Evolutionary conservation across 2,797 vertebrate genomes (phyloP).

Genomic region (Sebastes hubbsi): DNA sequence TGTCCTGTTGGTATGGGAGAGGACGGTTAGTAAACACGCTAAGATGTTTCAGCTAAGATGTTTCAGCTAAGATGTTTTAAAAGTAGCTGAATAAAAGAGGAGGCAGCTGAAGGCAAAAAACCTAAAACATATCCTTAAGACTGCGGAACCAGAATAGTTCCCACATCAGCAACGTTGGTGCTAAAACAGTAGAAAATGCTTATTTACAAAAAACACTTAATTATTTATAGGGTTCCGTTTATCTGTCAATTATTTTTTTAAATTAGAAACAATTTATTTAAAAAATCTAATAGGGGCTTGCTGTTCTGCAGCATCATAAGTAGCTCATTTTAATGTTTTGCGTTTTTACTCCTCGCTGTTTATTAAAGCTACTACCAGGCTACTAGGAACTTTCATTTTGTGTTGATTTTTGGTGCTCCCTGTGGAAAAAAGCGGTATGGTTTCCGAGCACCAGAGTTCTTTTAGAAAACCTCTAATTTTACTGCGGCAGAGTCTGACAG

Average conservation of each 20-base stretch:
- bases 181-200: neutral
- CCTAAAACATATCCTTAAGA: neutral
- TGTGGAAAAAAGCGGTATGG: no score
- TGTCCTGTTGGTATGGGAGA: conserved; percentile 58
- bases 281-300: neutral
- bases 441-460: no score
- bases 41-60: neutral
- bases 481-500: no score
- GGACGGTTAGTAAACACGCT: neutral
- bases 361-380: neutral
- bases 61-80: neutral
- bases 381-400: no score
- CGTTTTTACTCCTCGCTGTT: neutral
- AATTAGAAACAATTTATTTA: neutral
- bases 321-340: neutral
- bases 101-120: neutral
- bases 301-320: neutral
- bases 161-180: neutral
- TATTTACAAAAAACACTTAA: neutral
- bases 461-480: no score
- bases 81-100: neutral
- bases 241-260: neutral
- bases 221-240: neutral
- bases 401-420: no score
- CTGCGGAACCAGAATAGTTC: neutral